Base-by-base conservation (phyloP, 2,113 vertebrate species). In the Patagioenas fasciata region DNA sequence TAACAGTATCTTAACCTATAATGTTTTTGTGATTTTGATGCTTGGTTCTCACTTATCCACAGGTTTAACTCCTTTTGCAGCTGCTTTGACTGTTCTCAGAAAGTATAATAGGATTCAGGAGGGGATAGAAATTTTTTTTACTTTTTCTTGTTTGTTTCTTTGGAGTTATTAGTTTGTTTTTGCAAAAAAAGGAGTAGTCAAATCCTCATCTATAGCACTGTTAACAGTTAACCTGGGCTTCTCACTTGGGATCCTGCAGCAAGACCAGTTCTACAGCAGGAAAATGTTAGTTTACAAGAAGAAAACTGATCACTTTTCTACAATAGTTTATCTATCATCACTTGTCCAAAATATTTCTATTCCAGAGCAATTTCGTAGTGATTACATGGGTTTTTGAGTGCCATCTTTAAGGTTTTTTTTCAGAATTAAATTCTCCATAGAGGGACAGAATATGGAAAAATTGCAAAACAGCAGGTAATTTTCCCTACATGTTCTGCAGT, bases 101-200 rank as follows among this genome's bases (percentile, higher is more conserved):
- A 73, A 32, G 6, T 18, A 0, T 29, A 75, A 66, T 4, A 6
- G 5, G 7, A 81, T 48, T 31, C 20, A 62, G 16, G 34, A 58
- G 0, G 3, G 32, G 17, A 7, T 26, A 67, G 5, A 29, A 5
- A 26, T 0, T 29, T 83, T 64, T 26, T 44, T n/a, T 60, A 15
- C 5, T 0, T 6, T 44, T 58, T 5, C 32, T 61, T 61, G 15
- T 44, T 66, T 6, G 1, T 32, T 75, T 85, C 42, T 44, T 44
- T 44, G 42, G 16, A 44, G 42, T 44, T 44, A 44, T 44, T 44
- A 44, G 42, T 42, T 42, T 42, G 2, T 9, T 65, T 80, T 78
- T 48, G 12, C 5, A 57, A 62, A 67, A 67, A 51, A 13, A 79
- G 7, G 28, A 84, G 54, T 77, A 50, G 23, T 47, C 8, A n/a